Percentiles rank a stretch among this genome's conserved stretches.
Conservation (phyloP, 2,113 vertebrate genomes). For the Pogonocichla stellata region DNA sequence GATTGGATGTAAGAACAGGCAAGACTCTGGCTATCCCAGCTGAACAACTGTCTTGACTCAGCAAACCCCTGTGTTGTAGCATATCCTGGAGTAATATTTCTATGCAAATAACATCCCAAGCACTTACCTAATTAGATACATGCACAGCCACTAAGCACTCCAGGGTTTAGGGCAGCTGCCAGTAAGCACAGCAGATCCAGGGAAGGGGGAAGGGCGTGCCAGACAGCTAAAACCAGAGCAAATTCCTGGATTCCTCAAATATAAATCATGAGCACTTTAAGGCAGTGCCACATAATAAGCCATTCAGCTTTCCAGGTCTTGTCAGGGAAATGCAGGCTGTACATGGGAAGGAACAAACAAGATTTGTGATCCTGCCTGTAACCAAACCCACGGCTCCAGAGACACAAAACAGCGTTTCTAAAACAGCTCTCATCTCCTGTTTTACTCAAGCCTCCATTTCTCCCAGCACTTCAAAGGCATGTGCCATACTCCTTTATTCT, state of each 20-base stretch:
- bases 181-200: neutral
- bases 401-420: neutral
- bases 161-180: constrained; percentile 35
- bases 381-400: neutral
- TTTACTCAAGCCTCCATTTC: neutral
- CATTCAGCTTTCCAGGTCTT: constrained; percentile 25
- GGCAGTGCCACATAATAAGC: neutral
- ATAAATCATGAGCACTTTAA: constrained; percentile 34
- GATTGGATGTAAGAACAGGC: neutral
- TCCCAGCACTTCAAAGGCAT: neutral
- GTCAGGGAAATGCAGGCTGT: neutral
- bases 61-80: neutral
- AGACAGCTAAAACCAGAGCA: constrained; percentile 5
- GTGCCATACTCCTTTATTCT: neutral
- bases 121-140: constrained; percentile 31
- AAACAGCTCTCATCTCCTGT: neutral
- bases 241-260: constrained; percentile 51
- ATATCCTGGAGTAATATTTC: constrained; percentile 27
- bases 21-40: neutral
- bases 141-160: constrained; percentile 8
- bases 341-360: neutral
- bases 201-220: constrained; percentile 23
- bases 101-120: constrained; percentile 23
- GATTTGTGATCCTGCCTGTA: constrained; percentile 5
- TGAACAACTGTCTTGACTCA: constrained; percentile 22